A percentile compares a stretch with the other conserved stretches of the same genome.
These are phyloP conservation scores for Nycticorax nycticorax DNA, from an alignment of 2,113 vertebrate genomes.

Conservation along the genomic window DNA sequence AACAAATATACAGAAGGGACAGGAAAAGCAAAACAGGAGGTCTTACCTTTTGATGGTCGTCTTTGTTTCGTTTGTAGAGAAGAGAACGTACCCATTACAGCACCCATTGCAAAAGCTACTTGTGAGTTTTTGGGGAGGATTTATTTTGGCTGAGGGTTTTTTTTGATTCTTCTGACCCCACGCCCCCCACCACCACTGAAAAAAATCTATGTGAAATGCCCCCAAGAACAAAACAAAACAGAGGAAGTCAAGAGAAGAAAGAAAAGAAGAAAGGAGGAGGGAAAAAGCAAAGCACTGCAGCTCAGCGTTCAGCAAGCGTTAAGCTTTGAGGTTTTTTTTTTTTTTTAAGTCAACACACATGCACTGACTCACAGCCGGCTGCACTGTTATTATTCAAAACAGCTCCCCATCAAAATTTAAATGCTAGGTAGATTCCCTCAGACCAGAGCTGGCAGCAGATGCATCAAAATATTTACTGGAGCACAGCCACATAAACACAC, in stretches of 20 bases:
- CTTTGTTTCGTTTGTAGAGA: slow-evolving; percentile 95
- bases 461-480: slow-evolving; percentile 74
- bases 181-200: slow-evolving; percentile 24
- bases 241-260: slow-evolving; percentile 50
- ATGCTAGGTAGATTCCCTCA: slow-evolving; percentile 69
- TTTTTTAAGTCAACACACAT: slow-evolving; percentile 74
- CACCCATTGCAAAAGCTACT: slow-evolving; percentile 86
- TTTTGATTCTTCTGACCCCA: background rate
- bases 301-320: slow-evolving; percentile 69
- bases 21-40: slow-evolving; percentile 39
- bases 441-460: slow-evolving; percentile 60
- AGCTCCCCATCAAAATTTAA: slow-evolving; percentile 68
- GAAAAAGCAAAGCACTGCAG: slow-evolving; percentile 72
- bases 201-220: slow-evolving; percentile 43
- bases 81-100: slow-evolving; percentile 95
- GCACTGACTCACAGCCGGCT: slow-evolving; percentile 75
- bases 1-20: slow-evolving; percentile 3
- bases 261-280: slow-evolving; percentile 50
- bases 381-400: slow-evolving; percentile 73
- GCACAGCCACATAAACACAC: slow-evolving; percentile 68
- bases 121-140: slow-evolving; percentile 40
- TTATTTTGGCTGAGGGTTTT: slow-evolving; percentile 23
- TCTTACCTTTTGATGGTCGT: slow-evolving; percentile 93
- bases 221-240: slow-evolving; percentile 27
- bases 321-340: slow-evolving; percentile 55